Conservation (phyloP, 2,797 vertebrate genomes). For the Enteromius afrohamiltoni region DNA sequence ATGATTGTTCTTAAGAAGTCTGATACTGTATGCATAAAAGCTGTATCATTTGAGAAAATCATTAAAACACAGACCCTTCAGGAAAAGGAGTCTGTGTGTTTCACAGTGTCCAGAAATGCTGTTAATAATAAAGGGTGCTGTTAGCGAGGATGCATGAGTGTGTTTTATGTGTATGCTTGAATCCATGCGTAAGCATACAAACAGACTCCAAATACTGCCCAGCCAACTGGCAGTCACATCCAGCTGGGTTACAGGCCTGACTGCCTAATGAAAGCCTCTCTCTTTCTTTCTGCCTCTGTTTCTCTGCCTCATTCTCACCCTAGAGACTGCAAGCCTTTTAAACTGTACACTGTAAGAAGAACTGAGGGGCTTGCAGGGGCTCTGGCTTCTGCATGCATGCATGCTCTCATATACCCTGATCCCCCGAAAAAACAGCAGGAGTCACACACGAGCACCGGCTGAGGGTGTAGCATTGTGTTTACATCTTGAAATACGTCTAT, state of each 20-base stretch:
- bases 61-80: background rate
- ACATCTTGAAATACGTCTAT: constrained; percentile 35
- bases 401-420: constrained; percentile 38
- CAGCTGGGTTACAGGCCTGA: constrained; percentile 75
- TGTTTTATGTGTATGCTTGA: constrained; percentile 32
- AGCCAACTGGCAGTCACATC: constrained; percentile 77
- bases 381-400: background rate
- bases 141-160: constrained; percentile 35
- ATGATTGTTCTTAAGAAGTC: background rate
- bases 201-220: constrained; percentile 55
- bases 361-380: constrained; percentile 14
- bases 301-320: constrained; percentile 71
- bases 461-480: constrained; percentile 17
- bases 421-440: background rate
- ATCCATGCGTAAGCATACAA: constrained; percentile 46
- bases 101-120: constrained; percentile 15
- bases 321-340: constrained; percentile 36
- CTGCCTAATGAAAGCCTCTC: constrained; percentile 80
- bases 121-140: constrained; percentile 35
- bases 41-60: background rate
- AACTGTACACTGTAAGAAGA: constrained; percentile 28
- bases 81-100: constrained; percentile 9
- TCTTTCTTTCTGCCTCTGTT: constrained; percentile 73
- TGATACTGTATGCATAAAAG: background rate
- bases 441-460: background rate